Evolutionary conservation across 1,140 invertebrate species (phyloP), one percentile per base, ranked within the genome.

Genomic region (Brachystomella parvula): DNA sequence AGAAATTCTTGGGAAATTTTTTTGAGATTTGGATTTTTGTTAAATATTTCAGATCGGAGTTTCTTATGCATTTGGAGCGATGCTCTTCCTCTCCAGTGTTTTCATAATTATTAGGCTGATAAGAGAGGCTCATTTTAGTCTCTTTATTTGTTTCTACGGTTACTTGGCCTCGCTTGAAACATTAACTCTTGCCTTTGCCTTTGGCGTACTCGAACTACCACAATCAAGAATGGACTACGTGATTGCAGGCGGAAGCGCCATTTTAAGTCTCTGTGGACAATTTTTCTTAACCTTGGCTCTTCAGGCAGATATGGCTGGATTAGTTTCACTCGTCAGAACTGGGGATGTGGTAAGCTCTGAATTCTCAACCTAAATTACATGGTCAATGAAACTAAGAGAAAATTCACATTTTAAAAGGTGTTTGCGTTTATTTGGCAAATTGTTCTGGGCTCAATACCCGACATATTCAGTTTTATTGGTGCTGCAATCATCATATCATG

Each of bases 241-340:
- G 12, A 26, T 66, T 17, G 47, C 58, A 26, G 28, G 35, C 3
- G 39, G 12, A 12, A 47, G 2, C 24, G 60, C 65, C 12, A 17
- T 44, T 35, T 28, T 66, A 6, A 28, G 32, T 6, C 53, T 66
- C 26, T 12, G 26, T 28, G 65, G 59, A 2, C 65, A 66, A 66
- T 32, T 57, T 6, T 28, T 9, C 29, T 29, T 62, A 1, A 66
- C 60, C 1, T 21, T 66, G 12, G 65, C 58, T 2, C 28, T 66
- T 2, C 61, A 66, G 28, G 61, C 29, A n/a, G 65, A 66, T 26
- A 44, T 21, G 6, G 53, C 53, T 12, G 12, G 19, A 24, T 28
- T 28, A n/a, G 53, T 60, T 28, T 12, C 53, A 56, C 53, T 56
- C 6, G 26, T 21, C 26, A 12, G 53, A 21, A 56, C 53, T 56